phyloP scores from a whole-genome alignment of 2,113 vertebrate species.

The Clarias macrocephalus region DNA sequence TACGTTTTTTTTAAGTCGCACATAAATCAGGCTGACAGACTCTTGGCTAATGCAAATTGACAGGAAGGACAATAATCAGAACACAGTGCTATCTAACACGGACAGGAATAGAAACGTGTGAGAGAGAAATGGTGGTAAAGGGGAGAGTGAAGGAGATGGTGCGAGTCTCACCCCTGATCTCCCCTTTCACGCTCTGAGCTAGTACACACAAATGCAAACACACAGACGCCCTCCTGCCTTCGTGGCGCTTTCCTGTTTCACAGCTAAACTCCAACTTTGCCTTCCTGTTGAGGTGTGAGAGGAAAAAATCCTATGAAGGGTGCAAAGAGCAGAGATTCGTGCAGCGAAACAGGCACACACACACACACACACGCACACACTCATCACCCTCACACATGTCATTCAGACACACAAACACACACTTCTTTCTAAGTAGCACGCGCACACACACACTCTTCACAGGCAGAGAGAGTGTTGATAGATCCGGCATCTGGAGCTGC shows the following conservation, averaged over 20 bases:
- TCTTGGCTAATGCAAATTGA: conserved; percentile 1
- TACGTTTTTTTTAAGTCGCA: not conserved
- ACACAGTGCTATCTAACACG: not conserved
- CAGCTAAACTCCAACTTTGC: conserved; percentile 61
- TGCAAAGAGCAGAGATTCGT: conserved; percentile 59
- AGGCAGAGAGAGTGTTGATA: conserved; percentile 77
- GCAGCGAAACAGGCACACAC: conserved; percentile 36
- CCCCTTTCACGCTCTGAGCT: conserved; percentile 39
- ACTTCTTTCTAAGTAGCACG: conserved; percentile 39
- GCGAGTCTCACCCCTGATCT: conserved; percentile 44
- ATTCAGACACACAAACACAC: conserved; percentile 37
- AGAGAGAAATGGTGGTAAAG: conserved; percentile 14
- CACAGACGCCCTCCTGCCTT: conserved; percentile 52
- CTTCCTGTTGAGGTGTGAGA: conserved; percentile 68
- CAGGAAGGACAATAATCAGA: conserved; percentile 11
- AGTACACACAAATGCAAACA: conserved; percentile 33
- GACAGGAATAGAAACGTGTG: conserved; percentile 20
- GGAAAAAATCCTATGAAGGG: conserved; percentile 64
- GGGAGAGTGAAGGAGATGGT: conserved; percentile 15
- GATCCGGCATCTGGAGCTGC: conserved; percentile 78
- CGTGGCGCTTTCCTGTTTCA: conserved; percentile 70
- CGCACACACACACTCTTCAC: conserved; percentile 58
- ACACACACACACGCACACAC: conserved; percentile 41
- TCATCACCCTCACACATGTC: conserved; percentile 49
- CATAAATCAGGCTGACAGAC: not conserved